Conservation (phyloP, 2,888 invertebrate genomes). For the Sesia apiformis region DNA sequence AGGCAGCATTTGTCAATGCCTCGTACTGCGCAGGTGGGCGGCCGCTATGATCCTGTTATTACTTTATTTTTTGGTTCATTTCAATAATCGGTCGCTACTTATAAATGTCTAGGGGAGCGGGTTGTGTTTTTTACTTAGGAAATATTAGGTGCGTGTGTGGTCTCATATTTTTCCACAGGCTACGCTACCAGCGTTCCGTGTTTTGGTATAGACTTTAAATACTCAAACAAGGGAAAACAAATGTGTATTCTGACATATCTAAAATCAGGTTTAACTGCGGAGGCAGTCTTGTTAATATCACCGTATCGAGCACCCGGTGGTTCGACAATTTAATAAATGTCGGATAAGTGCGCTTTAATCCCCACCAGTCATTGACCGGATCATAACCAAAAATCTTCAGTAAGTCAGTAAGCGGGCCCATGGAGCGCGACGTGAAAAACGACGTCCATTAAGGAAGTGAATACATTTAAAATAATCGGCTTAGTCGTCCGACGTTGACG, state of each 20-base stretch:
- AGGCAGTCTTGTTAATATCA: neutral
- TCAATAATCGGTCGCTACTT: conserved; percentile 36
- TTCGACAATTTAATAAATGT: conserved; percentile 53
- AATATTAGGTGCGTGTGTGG: neutral
- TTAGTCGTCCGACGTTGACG: conserved; percentile 74
- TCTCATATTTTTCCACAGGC: neutral
- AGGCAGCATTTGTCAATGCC: conserved; percentile 62
- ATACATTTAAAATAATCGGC: conserved; percentile 76
- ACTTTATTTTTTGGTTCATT: conserved; percentile 55
- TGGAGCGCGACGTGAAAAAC: conserved; percentile 63
- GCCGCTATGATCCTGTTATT: conserved; percentile 45
- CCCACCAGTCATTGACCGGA: conserved; percentile 67
- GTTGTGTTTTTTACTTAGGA: neutral
- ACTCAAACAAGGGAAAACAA: too few relatives aligned
- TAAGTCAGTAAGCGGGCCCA: conserved; percentile 54
- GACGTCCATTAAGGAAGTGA: conserved; percentile 74
- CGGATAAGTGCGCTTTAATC: conserved; percentile 54
- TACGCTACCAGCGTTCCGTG: too few relatives aligned
- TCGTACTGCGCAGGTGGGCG: conserved; percentile 47
- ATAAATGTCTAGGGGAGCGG: conserved; percentile 3
- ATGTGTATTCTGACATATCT: too few relatives aligned
- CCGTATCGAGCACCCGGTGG: conserved; percentile 14
- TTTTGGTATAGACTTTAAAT: too few relatives aligned
- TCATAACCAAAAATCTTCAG: conserved; percentile 71
- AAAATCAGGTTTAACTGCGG: neutral